Evolutionary conservation across 2,888 invertebrate genomes (phyloP), one percentile per base, ranked within the genome.

Genomic region (Reticulitermes lucifugus): DNA sequence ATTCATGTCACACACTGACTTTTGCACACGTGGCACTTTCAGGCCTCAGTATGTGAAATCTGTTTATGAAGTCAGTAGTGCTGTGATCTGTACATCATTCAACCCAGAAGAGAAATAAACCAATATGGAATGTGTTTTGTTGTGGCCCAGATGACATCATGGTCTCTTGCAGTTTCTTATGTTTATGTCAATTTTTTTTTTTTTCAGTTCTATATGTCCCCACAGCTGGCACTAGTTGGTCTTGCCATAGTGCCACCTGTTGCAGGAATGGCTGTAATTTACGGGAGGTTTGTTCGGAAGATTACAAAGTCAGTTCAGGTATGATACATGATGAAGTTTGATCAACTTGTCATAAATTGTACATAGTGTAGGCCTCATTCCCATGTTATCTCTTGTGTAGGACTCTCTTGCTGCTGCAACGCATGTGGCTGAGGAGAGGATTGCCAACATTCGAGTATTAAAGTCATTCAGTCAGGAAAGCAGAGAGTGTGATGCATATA

Each of bases 391-490:
- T 43, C 71, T 5, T 46, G 25, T 87, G 41, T 92, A 94, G 90
- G 93, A 93, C 88, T 91, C 93, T 5, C 90, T 94, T 46, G 94
- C 94, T 10, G 90, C 90, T 65, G 92, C 93, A 6, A 93, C 93
- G 87, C 90, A 97, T 92, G 94, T 96, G 85, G 98, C 98, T 0
- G 98, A 98, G 91, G 98, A 99, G 90, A 95, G 96, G 88, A 96
- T 98, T 87, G 94, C 96, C 21, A 98, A 98, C 90, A 95, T 99
- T 87, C 94, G 97, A 89, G 98, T 98, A 4, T 98, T 99, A 0
- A 96, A 98, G 91, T 95, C 96, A 46, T 98, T 99, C 90, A 96
- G 96, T 25, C 96, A 97, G 89, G 98, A 99, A 90, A 89, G 92
- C 14, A 93, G 93, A 85, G 99, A 99, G 92, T 93, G 95, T 81